These are phyloP conservation scores for Cossypha caffra DNA, from an alignment of 2,797 vertebrate species.

Conservation along the genomic window DNA sequence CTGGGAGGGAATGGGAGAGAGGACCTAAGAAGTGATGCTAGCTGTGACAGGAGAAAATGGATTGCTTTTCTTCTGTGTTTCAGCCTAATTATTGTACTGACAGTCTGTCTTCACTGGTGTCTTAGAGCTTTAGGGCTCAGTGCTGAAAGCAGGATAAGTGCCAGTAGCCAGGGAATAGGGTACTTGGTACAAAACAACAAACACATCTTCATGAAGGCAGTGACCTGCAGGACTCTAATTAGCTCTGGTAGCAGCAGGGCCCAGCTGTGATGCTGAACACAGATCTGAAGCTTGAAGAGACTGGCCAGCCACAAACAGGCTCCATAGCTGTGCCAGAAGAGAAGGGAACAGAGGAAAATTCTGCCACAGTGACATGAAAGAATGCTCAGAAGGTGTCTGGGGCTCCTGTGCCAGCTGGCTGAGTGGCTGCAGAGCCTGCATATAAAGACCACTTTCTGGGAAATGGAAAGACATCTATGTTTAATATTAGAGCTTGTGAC, in stretches of 20 bases:
- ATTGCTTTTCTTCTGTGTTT: not conserved
- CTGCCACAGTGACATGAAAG: constrained; percentile 28
- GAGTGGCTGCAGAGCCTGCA: not conserved
- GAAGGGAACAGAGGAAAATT: constrained; percentile 15
- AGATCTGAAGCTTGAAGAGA: constrained; percentile 43
- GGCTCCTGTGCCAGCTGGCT: constrained; percentile 43
- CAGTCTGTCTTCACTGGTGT: not conserved
- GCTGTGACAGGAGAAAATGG: not conserved
- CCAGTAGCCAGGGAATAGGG: not conserved
- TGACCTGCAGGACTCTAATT: constrained; percentile 52
- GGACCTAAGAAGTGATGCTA: not conserved
- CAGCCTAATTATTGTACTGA: not conserved
- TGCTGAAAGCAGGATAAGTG: constrained; percentile 5
- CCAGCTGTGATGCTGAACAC: constrained; percentile 51
- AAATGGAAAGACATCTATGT: constrained; percentile 11
- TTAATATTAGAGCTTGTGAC: constrained; percentile 18
- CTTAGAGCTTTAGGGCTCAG: not conserved
- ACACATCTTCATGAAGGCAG: constrained; percentile 26
- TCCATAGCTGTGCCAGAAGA: constrained; percentile 29
- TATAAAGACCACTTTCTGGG: constrained; percentile 15
- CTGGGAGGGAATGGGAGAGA: not conserved
- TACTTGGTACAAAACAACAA: constrained; percentile 15
- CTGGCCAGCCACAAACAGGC: constrained; percentile 20
- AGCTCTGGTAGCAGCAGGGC: constrained; percentile 45
- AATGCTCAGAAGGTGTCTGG: not conserved